These are phyloP conservation scores for Chunga burmeisteri DNA, from an alignment of 2,113 vertebrate species.

Conservation along the genomic window DNA sequence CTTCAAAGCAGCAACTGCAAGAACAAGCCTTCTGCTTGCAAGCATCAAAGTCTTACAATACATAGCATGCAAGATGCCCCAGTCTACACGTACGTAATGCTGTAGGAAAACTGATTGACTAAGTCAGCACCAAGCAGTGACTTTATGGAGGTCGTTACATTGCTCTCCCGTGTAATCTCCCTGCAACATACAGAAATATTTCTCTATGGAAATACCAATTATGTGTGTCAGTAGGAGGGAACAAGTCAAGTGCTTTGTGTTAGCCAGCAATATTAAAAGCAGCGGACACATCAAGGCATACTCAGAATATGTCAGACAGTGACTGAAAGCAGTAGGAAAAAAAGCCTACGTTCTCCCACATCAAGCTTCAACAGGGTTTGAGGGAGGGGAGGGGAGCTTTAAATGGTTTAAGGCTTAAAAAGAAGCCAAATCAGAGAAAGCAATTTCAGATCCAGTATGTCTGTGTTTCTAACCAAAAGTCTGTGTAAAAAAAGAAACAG, in stretches of 20 bases:
- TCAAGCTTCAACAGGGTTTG: slow-evolving; percentile 37
- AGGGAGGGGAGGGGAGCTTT: slow-evolving; percentile 27
- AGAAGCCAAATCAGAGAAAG: slow-evolving; percentile 46
- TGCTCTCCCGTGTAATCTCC: not conserved
- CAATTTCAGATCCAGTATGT: slow-evolving; percentile 7
- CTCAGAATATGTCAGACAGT: slow-evolving; percentile 47
- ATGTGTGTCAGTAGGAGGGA: slow-evolving; percentile 16
- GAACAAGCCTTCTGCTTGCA: not conserved
- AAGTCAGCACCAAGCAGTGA: not conserved
- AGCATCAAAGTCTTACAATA: not conserved
- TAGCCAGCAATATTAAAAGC: slow-evolving; percentile 53
- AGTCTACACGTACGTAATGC: not conserved
- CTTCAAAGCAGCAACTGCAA: slow-evolving; percentile 13
- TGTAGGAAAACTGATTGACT: not conserved
- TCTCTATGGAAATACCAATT: not conserved
- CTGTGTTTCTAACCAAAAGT: slow-evolving; percentile 34
- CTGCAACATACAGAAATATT: not conserved
- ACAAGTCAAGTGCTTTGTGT: not conserved
- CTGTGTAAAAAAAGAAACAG: slow-evolving; percentile 23
- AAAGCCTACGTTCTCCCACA: slow-evolving; percentile 50
- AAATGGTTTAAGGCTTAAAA: slow-evolving; percentile 43
- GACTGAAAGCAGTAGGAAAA: slow-evolving; percentile 58
- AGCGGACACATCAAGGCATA: slow-evolving; percentile 34
- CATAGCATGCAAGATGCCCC: not conserved
- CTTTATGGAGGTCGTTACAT: not conserved